Evolutionary conservation across 2,113 vertebrate genomes (phyloP).

Genomic region (Amia ocellicauda): DNA sequence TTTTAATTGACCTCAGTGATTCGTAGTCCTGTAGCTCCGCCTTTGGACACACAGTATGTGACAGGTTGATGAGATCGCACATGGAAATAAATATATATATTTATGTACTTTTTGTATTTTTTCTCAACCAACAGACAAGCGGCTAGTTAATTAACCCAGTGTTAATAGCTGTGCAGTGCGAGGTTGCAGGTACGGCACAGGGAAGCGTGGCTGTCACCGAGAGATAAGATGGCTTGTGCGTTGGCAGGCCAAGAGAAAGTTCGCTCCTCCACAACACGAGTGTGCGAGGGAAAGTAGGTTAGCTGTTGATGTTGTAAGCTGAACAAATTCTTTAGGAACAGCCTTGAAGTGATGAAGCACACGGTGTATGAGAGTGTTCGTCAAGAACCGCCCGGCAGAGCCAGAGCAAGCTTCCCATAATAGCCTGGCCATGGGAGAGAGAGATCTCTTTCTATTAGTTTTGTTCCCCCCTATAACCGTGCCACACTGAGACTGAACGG

Average conservation of each 20-base stretch:
- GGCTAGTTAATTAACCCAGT: constrained; percentile 65
- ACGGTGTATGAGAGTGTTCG: too few relatives aligned
- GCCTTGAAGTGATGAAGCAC: not conserved
- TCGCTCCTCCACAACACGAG: not conserved
- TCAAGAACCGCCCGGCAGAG: not conserved
- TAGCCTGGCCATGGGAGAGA: too few relatives aligned
- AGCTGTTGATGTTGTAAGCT: not conserved
- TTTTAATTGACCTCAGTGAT: too few relatives aligned
- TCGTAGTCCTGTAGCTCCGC: too few relatives aligned
- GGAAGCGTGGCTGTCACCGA: constrained; percentile 37
- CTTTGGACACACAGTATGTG: too few relatives aligned
- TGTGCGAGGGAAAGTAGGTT: not conserved
- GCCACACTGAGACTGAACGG: too few relatives aligned
- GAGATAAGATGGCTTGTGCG: constrained; percentile 42
- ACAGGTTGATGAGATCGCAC: too few relatives aligned
- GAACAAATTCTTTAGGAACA: not conserved
- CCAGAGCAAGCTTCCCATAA: not conserved
- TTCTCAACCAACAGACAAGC: constrained; percentile 51
- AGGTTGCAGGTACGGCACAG: constrained; percentile 32
- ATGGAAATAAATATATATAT: too few relatives aligned
- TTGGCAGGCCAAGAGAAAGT: not conserved
- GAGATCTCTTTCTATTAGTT: too few relatives aligned
- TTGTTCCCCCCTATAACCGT: too few relatives aligned
- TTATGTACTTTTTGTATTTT: too few relatives aligned
- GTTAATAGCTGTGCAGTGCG: constrained; percentile 57